Evolutionary conservation across 2,888 invertebrate genomes (phyloP), one percentile per base, ranked within the genome.

Genomic region (Chirona hameri): DNA sequence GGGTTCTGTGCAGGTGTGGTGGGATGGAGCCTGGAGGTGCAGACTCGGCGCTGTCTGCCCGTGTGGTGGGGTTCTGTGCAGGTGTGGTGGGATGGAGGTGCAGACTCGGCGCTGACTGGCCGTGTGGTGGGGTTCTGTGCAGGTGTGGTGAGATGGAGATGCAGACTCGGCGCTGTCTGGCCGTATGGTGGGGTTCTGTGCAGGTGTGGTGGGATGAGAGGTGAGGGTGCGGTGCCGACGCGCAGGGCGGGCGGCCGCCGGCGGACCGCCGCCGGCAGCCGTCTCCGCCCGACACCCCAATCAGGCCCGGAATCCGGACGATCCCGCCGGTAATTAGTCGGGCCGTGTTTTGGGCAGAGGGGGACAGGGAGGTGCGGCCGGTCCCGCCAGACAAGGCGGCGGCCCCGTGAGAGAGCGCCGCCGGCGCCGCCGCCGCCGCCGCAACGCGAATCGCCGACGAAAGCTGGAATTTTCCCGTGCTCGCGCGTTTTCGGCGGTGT

Each of bases 251-350:
- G 39, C 39, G 39, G 39, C 39, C 39, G 57, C 21, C 57, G 57
- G 57, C 21, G 4, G 55, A 0, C 4, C 0, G 65, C 65, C 65
- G 65, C n/a, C 65, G 65, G 76, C 39, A 24, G 24, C 24, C 76
- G 76, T 76, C 52, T 39, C 76, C 4, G 76, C 21, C 24, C 39
- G 76, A 76, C 76, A 76, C 76, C 18, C 46, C 76, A 76, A 76
- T 76, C 76, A 76, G 39, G 39, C 39, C 10, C 46, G 76, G 76
- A 76, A 76, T 76, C 76, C 76, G 46, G 46, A 4, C 76, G 72
- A 72, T 72, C 76, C 24, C 15, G 39, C 76, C 18, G 46, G 76
- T 76, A 76, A 76, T 46, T 76, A 76, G 76, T 76, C 46, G 52
- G 18, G 52, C 52, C 12, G 24, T 76, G 76, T 76, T 76, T 76